A percentile compares a stretch with the other conserved stretches of the same genome.
These are phyloP conservation scores for Spicauda simplicius DNA, from an alignment of 2,888 invertebrate genomes.

Conservation along the genomic window DNA sequence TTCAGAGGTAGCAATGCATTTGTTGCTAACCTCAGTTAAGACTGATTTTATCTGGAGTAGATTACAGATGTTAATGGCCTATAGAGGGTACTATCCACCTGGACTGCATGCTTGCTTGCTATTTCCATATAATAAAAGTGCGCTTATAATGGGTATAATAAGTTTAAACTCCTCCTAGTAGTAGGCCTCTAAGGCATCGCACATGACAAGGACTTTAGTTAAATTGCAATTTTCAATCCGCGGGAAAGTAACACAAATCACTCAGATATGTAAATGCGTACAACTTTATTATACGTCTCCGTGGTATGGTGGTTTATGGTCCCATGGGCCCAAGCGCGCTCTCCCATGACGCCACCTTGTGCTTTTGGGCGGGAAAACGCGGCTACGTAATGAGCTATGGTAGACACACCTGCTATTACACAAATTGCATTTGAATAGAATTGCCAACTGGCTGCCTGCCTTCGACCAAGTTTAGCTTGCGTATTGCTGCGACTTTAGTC, in stretches of 20 bases:
- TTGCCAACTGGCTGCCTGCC: constrained; percentile 19
- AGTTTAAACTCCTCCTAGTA: too few species aligned
- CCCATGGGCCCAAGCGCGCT: constrained; percentile 58
- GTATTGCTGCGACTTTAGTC: neutral
- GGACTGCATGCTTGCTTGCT: too few species aligned
- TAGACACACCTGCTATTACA: constrained; percentile 32
- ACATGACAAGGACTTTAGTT: too few species aligned
- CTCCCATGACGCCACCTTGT: constrained; percentile 78
- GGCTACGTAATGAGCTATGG: constrained; percentile 45
- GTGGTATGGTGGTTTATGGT: constrained; percentile 71
- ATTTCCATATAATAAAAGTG: too few species aligned
- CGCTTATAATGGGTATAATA: too few species aligned
- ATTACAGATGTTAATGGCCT: too few species aligned
- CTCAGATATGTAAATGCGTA: constrained; percentile 41
- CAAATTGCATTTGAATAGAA: constrained; percentile 34
- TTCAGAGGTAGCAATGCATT: too few species aligned
- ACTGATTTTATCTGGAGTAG: too few species aligned
- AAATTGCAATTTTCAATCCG: neutral
- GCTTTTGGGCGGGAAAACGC: constrained; percentile 75
- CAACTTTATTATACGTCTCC: constrained; percentile 49
- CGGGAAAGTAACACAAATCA: neutral
- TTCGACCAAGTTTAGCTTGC: neutral
- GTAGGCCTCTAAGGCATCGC: too few species aligned
- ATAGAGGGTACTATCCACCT: too few species aligned
- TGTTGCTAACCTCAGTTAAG: too few species aligned